A percentile compares a stretch with the other conserved stretches of the same genome.
These are phyloP conservation scores for Heptranchias perlo DNA, from an alignment of 2,113 vertebrate genomes.

Conservation along the genomic window DNA sequence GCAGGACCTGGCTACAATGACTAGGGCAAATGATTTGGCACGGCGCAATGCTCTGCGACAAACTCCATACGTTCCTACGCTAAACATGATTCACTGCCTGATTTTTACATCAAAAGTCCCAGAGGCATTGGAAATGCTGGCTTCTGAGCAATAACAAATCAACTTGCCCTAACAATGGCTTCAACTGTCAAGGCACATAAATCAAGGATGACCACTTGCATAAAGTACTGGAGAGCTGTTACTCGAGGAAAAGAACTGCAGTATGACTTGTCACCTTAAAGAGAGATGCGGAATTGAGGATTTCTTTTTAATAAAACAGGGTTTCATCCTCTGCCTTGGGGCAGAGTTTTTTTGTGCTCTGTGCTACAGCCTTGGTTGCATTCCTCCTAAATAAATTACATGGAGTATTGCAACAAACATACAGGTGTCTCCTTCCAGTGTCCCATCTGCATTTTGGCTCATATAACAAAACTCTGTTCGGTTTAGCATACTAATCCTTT, in stretches of 20 bases:
- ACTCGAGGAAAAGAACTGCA: not conserved
- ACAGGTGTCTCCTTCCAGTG: not conserved
- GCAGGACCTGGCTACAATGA: not conserved
- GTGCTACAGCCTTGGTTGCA: not conserved
- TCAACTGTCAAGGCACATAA: not conserved
- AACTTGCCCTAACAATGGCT: not conserved
- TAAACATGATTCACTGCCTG: not conserved
- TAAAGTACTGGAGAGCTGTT: not conserved
- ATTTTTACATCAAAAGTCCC: not conserved
- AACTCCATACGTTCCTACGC: not conserved
- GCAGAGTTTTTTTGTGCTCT: not conserved
- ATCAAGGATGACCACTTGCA: not conserved
- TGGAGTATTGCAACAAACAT: too few species aligned
- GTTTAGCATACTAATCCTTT: not conserved
- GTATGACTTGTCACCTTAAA: not conserved
- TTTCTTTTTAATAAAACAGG: not conserved
- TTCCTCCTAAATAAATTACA: not conserved
- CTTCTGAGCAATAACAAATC: not conserved
- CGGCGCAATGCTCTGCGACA: not conserved
- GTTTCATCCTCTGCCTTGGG: not conserved
- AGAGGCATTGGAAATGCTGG: not conserved
- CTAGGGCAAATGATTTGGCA: not conserved
- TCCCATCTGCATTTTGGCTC: not conserved
- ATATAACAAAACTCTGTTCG: not conserved
- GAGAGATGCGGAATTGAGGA: not conserved